Percentiles rank a stretch among this genome's conserved stretches.
phyloP scores from a whole-genome alignment of 2,888 invertebrate genomes.

The Fragum whitleyi region DNA sequence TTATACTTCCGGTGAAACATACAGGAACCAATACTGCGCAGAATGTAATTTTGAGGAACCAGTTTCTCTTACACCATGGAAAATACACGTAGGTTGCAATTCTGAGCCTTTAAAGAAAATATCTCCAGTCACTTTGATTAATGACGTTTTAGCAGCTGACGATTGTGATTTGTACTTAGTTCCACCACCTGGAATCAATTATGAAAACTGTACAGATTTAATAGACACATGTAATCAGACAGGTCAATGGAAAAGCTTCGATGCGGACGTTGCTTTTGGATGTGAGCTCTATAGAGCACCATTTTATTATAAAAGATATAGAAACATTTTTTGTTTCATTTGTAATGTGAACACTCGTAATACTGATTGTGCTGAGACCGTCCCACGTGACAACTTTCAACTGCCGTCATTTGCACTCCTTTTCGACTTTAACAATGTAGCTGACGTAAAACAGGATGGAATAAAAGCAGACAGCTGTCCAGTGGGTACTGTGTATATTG shows the following conservation, averaged over 20 bases:
- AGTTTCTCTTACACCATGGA: background rate
- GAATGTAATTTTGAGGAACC: conserved; percentile 14
- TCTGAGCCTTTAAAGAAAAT: background rate
- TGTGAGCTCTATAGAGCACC: conserved; percentile 7
- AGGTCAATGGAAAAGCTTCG: background rate
- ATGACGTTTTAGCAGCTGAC: background rate
- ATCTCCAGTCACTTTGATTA: background rate
- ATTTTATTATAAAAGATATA: background rate
- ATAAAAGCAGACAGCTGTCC: background rate
- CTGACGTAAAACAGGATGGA: background rate
- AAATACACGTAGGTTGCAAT: background rate
- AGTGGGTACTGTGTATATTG: background rate
- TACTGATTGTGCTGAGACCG: background rate
- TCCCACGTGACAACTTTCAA: too few species aligned
- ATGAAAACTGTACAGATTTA: background rate
- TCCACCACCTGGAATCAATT: background rate
- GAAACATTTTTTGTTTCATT: conserved; percentile 3
- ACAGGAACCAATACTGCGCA: conserved; percentile 13
- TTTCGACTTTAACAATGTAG: conserved; percentile 8
- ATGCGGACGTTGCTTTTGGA: background rate
- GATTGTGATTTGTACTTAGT: background rate
- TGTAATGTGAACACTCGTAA: background rate
- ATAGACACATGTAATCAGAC: conserved; percentile 8
- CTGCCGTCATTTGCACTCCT: background rate
- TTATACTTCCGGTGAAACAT: background rate